Base-by-base conservation (phyloP, 2,113 vertebrate species). In the Gila orcuttii region DNA sequence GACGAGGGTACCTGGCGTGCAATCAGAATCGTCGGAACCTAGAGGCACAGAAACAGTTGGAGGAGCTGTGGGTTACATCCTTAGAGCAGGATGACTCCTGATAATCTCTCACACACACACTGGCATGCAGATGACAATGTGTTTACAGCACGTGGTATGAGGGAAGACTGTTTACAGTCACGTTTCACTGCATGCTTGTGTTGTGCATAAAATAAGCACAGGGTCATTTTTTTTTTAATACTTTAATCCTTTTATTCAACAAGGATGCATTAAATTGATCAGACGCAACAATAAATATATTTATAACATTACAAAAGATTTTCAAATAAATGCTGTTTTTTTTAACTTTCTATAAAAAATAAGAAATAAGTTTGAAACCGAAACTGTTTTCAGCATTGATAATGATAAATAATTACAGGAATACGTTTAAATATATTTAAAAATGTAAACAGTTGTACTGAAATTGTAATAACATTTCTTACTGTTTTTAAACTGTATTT, bases 11-110 rank as follows among this genome's bases (percentile, higher is more conserved):
- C 98, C 98, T 99, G 98, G 96, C 91, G 95, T 97, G 96, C 96
- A 96, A 96, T 98, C 97, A 93, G 98, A 97, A 95, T 97, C 97
- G 94, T 98, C 97, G 89, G 96, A 97, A 98, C 97, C 98, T 99
- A 97, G 92, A 96, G 96, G 96, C 91, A 95, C 91, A 95, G 93
- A 94, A 91, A 95, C 88, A 93, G 94, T 93, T 88, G 92, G 93
- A 89, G 93, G 93, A 93, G 92, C 92, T 89, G 91, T 91, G 91
- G 3, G 91, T 93, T 90, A 93, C 93, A 88, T 83, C 84, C 81
- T 31, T 52, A 80, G 23, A 87, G 59, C 83, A 75, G 85, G 82
- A 88, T 83, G 73, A 68, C 60, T 59, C 82, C 77, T 74, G 28
- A 85, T 25, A 55, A 83, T 83, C 79, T 82, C 45, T 28, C 64